Conservation (phyloP, 92 coral and sea anemone genomes). For the Metridium senile region DNA sequence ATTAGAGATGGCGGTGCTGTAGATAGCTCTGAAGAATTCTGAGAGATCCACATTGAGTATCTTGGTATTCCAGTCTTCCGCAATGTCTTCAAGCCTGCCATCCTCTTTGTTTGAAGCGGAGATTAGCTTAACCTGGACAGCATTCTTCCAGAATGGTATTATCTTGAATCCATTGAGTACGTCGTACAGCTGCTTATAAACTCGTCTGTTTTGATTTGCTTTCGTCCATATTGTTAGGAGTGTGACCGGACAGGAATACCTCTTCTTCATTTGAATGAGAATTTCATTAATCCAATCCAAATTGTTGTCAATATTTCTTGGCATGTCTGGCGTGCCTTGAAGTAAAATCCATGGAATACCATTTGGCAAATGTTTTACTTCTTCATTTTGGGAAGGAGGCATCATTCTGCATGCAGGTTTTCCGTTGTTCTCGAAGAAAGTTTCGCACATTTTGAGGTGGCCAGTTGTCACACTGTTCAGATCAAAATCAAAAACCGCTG, state of each 20-base stretch:
- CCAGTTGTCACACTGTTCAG: constrained; percentile 39
- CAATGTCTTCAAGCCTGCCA: constrained; percentile 46
- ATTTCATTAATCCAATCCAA: constrained; percentile 57
- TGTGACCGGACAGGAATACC: constrained; percentile 41
- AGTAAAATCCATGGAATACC: constrained; percentile 72
- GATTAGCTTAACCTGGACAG: constrained; percentile 34
- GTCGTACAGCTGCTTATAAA: constrained; percentile 41
- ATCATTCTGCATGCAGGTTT: constrained; percentile 64
- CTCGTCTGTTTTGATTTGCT: constrained; percentile 6
- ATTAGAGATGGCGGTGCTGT: constrained; percentile 30
- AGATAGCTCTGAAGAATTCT: constrained; percentile 53
- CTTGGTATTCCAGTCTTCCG: constrained; percentile 48
- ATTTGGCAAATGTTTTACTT: constrained; percentile 34
- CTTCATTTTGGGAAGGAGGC: constrained; percentile 44
- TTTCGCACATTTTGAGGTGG: constrained; percentile 39
- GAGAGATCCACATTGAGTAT: constrained; percentile 28
- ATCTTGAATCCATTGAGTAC: constrained; percentile 34
- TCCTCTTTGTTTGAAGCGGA: constrained; percentile 33
- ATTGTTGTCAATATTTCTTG: constrained; percentile 25
- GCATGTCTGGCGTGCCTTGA: constrained; percentile 53
- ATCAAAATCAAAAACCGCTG: constrained; percentile 71
- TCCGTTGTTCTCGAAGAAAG: constrained; percentile 38
- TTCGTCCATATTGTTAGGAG: constrained; percentile 55
- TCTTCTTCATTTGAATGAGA: constrained; percentile 43
- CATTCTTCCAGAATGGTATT: constrained; percentile 22